Conservation (phyloP, 2,797 vertebrate species). For the Rousettus madagascariensis region DNA sequence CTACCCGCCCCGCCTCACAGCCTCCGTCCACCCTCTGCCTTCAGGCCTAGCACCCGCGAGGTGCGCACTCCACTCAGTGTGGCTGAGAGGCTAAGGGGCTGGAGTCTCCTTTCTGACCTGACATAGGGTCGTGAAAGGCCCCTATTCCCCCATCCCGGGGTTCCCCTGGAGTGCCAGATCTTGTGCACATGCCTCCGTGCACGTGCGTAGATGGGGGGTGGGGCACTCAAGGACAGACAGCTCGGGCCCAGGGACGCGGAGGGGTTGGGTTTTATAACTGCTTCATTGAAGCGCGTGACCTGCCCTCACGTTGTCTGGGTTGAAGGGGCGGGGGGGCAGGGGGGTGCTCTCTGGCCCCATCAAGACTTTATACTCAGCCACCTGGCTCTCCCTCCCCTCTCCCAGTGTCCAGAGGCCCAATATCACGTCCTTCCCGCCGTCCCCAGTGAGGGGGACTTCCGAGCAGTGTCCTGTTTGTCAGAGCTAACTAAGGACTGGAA, state of each 20-base stretch:
- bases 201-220: too few relatives aligned
- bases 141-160: background rate
- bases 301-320: background rate
- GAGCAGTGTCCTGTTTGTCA: background rate
- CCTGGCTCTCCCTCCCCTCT: background rate
- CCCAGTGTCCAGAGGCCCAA: background rate
- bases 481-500: too few relatives aligned
- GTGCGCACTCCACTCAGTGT: background rate
- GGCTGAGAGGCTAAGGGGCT: background rate
- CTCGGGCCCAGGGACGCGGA: background rate
- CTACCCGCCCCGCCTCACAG: background rate
- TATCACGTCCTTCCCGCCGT: background rate
- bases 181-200: accelerated
- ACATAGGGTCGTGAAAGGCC: background rate
- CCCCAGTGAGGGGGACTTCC: background rate
- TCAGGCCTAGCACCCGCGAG: background rate
- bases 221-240: accelerated
- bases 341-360: background rate
- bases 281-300: accelerated
- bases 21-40: background rate
- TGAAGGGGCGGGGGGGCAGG: background rate
- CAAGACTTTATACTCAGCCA: background rate
- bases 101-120: background rate
- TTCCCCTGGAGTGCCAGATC: accelerated
- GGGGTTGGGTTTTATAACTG: background rate